Conservation (phyloP, 2,113 vertebrate species). For the Bubo scandiacus region DNA sequence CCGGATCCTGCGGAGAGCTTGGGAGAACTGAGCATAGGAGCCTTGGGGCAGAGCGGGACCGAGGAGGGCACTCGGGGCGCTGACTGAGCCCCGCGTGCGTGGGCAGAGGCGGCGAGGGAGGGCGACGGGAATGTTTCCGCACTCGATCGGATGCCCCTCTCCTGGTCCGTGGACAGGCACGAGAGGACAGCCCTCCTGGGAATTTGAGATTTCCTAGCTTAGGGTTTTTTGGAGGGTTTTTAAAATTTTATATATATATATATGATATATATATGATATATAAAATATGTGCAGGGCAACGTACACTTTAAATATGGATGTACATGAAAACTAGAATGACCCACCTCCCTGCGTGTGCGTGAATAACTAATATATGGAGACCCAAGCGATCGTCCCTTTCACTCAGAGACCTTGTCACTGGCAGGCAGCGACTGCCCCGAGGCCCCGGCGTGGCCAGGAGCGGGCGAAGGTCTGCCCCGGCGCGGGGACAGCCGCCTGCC, state of each 20-base stretch:
- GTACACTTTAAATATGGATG: constrained; percentile 23
- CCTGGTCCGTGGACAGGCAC: neutral
- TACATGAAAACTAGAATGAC: neutral
- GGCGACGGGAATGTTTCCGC: neutral
- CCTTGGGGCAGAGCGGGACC: constrained; percentile 8
- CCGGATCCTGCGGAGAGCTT: neutral
- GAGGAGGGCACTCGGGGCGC: constrained; percentile 26
- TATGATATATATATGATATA: constrained; percentile 26
- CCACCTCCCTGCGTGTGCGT: constrained; percentile 13
- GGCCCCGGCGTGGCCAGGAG: too few relatives aligned
- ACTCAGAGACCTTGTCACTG: neutral
- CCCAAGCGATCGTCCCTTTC: neutral
- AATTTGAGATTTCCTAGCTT: constrained; percentile 35
- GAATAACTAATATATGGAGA: neutral
- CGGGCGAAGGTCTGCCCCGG: neutral
- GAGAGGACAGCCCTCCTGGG: constrained; percentile 15
- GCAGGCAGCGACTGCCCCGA: neutral
- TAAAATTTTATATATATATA: constrained; percentile 25
- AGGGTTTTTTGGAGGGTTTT: constrained; percentile 54
- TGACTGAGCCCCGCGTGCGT: neutral
- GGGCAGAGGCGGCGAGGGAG: neutral
- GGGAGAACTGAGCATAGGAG: constrained; percentile 44
- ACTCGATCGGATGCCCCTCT: neutral
- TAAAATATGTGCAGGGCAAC: constrained; percentile 52
- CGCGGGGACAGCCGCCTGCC: neutral